A percentile compares a stretch with the other conserved stretches of the same genome.
phyloP scores from a whole-genome alignment of 2,797 vertebrate species.

The Botia kubotai region DNA sequence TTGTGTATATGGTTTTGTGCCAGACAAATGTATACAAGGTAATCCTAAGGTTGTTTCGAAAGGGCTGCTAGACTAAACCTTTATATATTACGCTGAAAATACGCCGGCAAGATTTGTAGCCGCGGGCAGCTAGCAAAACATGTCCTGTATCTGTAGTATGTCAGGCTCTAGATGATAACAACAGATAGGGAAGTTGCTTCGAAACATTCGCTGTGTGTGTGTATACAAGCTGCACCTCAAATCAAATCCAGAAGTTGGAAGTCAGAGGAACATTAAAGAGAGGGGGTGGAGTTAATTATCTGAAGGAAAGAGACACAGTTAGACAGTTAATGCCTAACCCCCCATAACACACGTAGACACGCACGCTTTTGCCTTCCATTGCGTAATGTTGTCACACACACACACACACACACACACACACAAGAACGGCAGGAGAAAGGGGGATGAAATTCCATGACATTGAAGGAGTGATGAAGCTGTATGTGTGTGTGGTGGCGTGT shows the following conservation, averaged over 20 bases:
- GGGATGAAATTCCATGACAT: constrained; percentile 57
- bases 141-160: not conserved
- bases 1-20: not conserved
- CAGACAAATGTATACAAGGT: not conserved
- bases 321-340: constrained; percentile 15
- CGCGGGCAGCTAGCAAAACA: not conserved
- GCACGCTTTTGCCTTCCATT: constrained; percentile 22
- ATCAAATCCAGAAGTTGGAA: constrained; percentile 58
- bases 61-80: not conserved
- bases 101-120: constrained; percentile 9
- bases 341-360: constrained; percentile 12
- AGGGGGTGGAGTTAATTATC: constrained; percentile 23
- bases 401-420: too few relatives aligned
- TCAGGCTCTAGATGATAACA: constrained; percentile 61
- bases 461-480: constrained; percentile 39
- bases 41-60: not conserved
- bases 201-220: not conserved
- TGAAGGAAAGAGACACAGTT: not conserved
- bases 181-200: constrained; percentile 54
- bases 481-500: constrained; percentile 25
- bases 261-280: constrained; percentile 11
- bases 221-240: constrained; percentile 46
- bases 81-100: not conserved
- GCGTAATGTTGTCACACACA: constrained; percentile 9
- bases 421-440: not conserved